Conservation (phyloP, 37 sponge, comb jelly and placozoan species). For the Eunapius fragilis region DNA sequence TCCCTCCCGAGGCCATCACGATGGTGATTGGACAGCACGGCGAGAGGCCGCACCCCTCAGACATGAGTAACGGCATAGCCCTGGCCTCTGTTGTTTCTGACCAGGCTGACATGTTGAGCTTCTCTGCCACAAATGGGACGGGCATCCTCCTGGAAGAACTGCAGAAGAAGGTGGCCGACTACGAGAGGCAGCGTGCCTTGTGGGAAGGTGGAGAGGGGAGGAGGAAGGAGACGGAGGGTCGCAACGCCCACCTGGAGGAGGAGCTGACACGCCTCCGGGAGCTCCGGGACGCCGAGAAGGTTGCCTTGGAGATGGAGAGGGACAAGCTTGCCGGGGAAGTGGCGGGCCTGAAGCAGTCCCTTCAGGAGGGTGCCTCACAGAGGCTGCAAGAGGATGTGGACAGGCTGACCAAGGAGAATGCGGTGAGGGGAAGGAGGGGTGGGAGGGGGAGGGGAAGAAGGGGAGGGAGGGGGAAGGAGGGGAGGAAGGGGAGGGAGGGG, state of each 20-base stretch:
- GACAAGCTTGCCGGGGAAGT: constrained; percentile 37
- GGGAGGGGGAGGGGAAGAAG: constrained; percentile 12
- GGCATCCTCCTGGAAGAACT: background rate
- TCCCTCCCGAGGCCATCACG: background rate
- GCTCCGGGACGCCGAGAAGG: constrained; percentile 25
- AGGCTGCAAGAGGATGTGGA: constrained; percentile 70
- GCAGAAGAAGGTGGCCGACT: background rate
- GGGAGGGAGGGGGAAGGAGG: too few species aligned
- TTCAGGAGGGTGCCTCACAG: background rate
- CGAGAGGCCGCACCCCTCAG: background rate
- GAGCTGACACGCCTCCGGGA: background rate
- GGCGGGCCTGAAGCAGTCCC: constrained; percentile 21
- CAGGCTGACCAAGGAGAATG: constrained; percentile 65
- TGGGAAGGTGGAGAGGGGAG: background rate
- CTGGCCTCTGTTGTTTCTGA: background rate
- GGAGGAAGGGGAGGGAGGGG: constrained; percentile 57
- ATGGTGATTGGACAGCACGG: too few species aligned
- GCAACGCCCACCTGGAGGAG: background rate
- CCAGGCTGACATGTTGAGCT: background rate
- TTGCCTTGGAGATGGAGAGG: constrained; percentile 32
- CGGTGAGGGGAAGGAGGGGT: constrained; percentile 62
- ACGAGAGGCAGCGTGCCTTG: constrained; percentile 8
- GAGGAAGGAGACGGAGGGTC: background rate
- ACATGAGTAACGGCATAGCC: background rate
- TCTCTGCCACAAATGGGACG: background rate